phyloP scores from a whole-genome alignment of 2,797 vertebrate species.

The Acropternis orthonyx region DNA sequence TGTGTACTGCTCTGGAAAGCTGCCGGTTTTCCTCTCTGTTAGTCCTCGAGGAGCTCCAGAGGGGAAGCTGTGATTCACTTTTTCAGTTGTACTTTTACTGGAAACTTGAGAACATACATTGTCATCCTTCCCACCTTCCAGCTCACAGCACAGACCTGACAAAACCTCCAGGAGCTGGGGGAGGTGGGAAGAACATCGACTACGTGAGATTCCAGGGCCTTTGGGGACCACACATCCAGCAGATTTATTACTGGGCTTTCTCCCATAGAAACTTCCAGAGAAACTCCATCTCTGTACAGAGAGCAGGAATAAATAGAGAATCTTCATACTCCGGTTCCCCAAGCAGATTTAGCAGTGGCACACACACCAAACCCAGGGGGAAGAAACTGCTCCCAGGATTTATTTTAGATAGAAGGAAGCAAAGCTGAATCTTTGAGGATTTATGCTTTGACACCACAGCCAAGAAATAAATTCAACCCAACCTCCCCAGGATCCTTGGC shows the following conservation, averaged over 20 bases:
- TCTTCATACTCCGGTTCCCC: not conserved
- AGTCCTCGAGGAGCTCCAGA: not conserved
- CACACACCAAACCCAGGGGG: fast-evolving
- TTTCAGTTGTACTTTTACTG: slow-evolving; percentile 41
- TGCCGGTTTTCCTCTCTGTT: not conserved
- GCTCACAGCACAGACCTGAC: not conserved
- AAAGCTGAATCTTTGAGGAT: not conserved
- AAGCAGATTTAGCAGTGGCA: not conserved
- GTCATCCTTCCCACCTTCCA: slow-evolving; percentile 35
- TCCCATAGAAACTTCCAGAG: not conserved
- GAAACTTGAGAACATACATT: slow-evolving; percentile 26
- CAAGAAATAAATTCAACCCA: not conserved
- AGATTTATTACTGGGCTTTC: not conserved
- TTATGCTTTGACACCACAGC: not conserved
- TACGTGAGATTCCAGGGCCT: not conserved
- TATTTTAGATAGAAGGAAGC: not conserved
- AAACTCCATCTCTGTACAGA: not conserved
- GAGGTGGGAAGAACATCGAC: not conserved
- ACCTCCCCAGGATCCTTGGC: not conserved
- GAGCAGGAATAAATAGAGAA: not conserved
- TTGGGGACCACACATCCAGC: not conserved
- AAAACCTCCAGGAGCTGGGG: not conserved
- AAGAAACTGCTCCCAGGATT: not conserved
- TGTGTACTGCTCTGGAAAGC: not conserved
- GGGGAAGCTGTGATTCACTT: slow-evolving; percentile 61